Conservation (phyloP, 1,140 invertebrate genomes). For the Zaprionus camerounensis region DNA sequence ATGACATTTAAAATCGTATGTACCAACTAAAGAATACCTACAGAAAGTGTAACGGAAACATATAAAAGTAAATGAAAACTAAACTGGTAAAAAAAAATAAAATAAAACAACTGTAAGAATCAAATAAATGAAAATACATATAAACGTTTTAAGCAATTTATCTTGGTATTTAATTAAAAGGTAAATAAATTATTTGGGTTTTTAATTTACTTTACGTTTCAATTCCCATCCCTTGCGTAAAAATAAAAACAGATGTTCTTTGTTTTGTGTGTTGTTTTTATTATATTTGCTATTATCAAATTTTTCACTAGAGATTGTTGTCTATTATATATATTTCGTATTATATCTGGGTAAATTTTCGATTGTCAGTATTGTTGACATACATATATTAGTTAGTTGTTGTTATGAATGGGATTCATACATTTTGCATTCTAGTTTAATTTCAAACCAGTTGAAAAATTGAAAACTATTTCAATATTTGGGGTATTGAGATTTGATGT, state of each 20-base stretch:
- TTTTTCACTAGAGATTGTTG: slow-evolving; percentile 46
- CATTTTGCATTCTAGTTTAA: background rate
- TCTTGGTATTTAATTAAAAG: background rate
- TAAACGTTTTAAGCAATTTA: slow-evolving; percentile 72
- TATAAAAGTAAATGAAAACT: slow-evolving; percentile 50
- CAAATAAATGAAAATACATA: slow-evolving; percentile 81
- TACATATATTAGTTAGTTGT: background rate
- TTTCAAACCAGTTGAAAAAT: background rate
- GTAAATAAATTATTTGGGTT: background rate
- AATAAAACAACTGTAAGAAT: slow-evolving; percentile 72
- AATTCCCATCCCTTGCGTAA: background rate
- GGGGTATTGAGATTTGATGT: background rate
- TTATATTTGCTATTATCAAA: slow-evolving; percentile 55
- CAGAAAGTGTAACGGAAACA: slow-evolving; percentile 42
- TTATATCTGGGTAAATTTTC: slow-evolving; percentile 50
- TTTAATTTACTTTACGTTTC: background rate
- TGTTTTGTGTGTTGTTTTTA: slow-evolving; percentile 65
- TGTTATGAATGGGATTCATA: background rate
- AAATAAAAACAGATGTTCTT: slow-evolving; percentile 6
- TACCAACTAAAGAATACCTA: slow-evolving; percentile 33
- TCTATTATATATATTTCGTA: slow-evolving; percentile 66
- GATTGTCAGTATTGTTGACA: slow-evolving; percentile 25
- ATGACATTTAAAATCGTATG: slow-evolving; percentile 42
- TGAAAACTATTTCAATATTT: background rate
- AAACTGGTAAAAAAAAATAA: slow-evolving; percentile 61